phyloP scores from a whole-genome alignment of 2,113 vertebrate genomes.

The Aythya baeri region DNA sequence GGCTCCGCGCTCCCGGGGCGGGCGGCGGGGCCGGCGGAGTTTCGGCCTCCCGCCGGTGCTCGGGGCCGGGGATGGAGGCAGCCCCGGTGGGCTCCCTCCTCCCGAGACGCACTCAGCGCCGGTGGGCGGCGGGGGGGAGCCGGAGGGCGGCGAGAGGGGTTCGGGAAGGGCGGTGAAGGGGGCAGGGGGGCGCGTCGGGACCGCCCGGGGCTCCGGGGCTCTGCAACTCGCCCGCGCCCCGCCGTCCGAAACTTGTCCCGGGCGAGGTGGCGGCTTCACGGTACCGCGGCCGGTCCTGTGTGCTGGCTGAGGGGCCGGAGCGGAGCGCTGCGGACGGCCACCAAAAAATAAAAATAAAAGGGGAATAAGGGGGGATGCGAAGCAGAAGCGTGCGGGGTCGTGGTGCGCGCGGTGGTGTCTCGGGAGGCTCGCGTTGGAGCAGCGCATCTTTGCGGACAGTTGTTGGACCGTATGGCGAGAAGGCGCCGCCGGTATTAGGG shows the following conservation, averaged over 20 bases:
- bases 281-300: background rate
- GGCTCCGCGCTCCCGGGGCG: too few relatives aligned
- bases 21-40: too few relatives aligned
- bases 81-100: too few relatives aligned
- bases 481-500: background rate
- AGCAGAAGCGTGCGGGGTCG: background rate
- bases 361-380: background rate
- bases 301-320: background rate
- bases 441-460: background rate
- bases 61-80: too few relatives aligned
- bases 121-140: too few relatives aligned
- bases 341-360: background rate
- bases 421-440: background rate
- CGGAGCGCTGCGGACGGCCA: background rate
- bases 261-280: background rate
- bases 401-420: background rate
- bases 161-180: too few relatives aligned
- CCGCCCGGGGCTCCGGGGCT: background rate
- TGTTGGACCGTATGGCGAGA: background rate
- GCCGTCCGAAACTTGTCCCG: slow-evolving; percentile 66
- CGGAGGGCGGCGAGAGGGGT: too few relatives aligned
- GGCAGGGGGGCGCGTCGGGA: too few relatives aligned
- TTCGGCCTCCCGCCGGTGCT: too few relatives aligned
- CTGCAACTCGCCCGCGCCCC: slow-evolving; percentile 57
- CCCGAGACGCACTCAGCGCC: too few relatives aligned